A percentile compares a stretch with the other conserved stretches of the same genome.
These are phyloP conservation scores for Eristalis tenax DNA, from an alignment of 2,888 invertebrate genomes.

Conservation along the genomic window DNA sequence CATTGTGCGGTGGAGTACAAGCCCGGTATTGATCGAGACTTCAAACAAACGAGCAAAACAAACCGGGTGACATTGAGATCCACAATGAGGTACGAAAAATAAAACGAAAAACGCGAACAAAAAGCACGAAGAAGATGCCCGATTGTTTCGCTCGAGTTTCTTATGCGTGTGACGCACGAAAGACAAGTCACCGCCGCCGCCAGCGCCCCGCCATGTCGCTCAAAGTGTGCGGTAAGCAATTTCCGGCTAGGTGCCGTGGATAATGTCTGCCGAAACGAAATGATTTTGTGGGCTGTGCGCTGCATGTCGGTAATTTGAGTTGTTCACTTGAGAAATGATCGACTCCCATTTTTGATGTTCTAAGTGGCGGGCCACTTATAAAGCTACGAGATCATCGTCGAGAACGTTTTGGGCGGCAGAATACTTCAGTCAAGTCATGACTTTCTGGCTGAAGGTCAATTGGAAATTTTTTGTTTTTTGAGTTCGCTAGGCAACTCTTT, in stretches of 20 bases:
- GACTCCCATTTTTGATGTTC: slow-evolving; percentile 8
- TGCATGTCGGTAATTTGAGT: slow-evolving; percentile 30
- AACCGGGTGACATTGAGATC: not conserved
- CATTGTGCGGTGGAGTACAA: not conserved
- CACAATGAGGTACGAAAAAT: not conserved
- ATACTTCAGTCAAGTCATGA: not conserved
- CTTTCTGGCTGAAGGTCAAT: slow-evolving; percentile 38
- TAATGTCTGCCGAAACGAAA: slow-evolving; percentile 12
- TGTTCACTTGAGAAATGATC: slow-evolving; percentile 44
- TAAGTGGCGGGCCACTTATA: slow-evolving; percentile 10
- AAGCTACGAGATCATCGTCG: not conserved
- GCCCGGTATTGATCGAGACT: not conserved
- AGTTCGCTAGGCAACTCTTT: slow-evolving; percentile 48
- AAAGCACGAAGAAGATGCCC: not conserved
- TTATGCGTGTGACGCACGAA: not conserved
- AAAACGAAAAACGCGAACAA: not conserved
- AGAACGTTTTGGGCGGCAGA: slow-evolving; percentile 11
- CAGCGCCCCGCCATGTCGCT: not conserved
- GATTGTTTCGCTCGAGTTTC: not conserved
- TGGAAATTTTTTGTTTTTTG: not conserved
- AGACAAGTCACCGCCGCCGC: not conserved
- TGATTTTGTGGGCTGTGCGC: not conserved
- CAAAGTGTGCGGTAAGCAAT: slow-evolving; percentile 2
- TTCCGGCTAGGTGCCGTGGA: slow-evolving; percentile 38
- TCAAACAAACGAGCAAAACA: not conserved